Evolutionary conservation across 2,113 vertebrate species (phyloP).

Genomic region (Sander vitreus): DNA sequence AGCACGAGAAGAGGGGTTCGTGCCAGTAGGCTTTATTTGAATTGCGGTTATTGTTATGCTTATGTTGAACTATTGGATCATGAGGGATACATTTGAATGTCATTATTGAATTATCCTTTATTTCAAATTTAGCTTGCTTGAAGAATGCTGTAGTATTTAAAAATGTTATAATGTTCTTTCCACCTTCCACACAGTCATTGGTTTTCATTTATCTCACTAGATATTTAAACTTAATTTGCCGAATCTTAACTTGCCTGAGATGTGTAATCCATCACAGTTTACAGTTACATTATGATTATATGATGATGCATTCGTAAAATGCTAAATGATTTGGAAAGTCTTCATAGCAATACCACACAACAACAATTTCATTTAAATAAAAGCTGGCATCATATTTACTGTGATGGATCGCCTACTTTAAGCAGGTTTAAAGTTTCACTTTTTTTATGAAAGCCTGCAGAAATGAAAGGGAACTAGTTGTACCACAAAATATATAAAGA

Average conservation of each 20-base stretch:
- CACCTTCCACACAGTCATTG: background rate
- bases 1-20: background rate
- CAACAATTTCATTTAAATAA: slow-evolving; percentile 26
- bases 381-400: slow-evolving; percentile 31
- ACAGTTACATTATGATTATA: slow-evolving; percentile 12
- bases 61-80: background rate
- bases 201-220: background rate
- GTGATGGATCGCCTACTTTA: slow-evolving; percentile 39
- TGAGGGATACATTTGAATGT: background rate
- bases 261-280: slow-evolving; percentile 36
- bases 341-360: background rate
- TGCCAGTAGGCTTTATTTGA: background rate
- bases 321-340: slow-evolving; percentile 14
- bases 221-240: slow-evolving; percentile 31
- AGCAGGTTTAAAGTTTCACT: slow-evolving; percentile 5
- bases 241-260: background rate
- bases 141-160: background rate
- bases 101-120: background rate
- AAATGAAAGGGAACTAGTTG: background rate
- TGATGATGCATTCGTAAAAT: slow-evolving; percentile 16
- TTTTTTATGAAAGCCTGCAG: background rate
- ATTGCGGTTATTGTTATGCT: background rate
- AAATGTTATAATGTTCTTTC: background rate
- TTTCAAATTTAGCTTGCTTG: slow-evolving; percentile 3
- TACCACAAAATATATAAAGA: background rate